Evolutionary conservation across 2,113 vertebrate species (phyloP), one percentile per base, ranked within the genome.

Genomic region (Paedocypris sp.): DNA sequence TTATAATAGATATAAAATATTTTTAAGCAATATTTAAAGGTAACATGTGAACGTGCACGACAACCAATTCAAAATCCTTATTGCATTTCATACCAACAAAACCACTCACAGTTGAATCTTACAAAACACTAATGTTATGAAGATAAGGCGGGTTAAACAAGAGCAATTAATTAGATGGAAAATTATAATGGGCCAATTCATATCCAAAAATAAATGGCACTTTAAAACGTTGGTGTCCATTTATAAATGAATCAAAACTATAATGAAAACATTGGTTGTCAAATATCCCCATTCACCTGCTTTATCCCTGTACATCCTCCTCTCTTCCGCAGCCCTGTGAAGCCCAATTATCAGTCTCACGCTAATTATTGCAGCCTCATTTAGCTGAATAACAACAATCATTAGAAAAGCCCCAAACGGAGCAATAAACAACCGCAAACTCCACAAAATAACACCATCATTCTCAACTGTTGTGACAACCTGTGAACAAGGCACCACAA

Each of bases 281-380:
- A 56, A 35, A 56, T 16, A 41, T 22, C 38, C 7, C 3, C 16
- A 18, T 20, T 23, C 39, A 58, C 54, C 38, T 58, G 26, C 43
- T 31, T 42, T 16, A 15, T 61, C 48, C 12, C 16, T 39, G 15
- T 12, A 33, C 41, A 36, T 33, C 75, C 73, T 69, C 75, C 73
- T 66, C 68, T 36, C 5, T 63, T 68, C 64, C 67, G 64, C 69
- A 70, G 60, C 42, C 56, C 48, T 13, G 57, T 49, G 69, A 74
- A 73, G 71, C 73, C 82, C 81, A 67, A 82, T 83, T 83, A 81
- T 71, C 72, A 79, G 76, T 68, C 73, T 60, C 69, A 74, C 70
- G 75, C 77, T 82, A 75, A 83, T 85, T 83, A 82, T 81, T 83
- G 80, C 82, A 83, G 79, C 80, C 73, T 80, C 81, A 83, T 85